phyloP scores from a whole-genome alignment of 2,797 vertebrate genomes.

The Callimico goeldii region DNA sequence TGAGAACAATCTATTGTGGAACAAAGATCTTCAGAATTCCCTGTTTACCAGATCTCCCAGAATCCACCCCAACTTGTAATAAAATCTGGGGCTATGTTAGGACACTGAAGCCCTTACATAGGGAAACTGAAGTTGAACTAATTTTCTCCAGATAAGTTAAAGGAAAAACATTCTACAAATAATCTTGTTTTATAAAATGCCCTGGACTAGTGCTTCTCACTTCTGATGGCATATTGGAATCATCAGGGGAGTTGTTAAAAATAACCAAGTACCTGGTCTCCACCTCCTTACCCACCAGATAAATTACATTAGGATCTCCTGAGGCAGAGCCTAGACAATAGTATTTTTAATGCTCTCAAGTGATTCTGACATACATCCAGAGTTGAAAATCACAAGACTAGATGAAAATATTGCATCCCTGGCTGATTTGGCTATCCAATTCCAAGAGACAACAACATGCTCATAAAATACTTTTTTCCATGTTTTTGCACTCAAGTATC shows the following conservation, averaged over 20 bases:
- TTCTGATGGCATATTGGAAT: conserved; percentile 18
- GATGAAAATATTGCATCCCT: not conserved
- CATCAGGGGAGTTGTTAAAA: not conserved
- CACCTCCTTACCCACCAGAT: not conserved
- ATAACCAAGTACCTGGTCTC: not conserved
- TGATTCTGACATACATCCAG: not conserved
- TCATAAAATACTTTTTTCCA: not conserved
- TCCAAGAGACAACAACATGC: not conserved
- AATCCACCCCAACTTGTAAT: not conserved
- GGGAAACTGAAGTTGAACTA: not conserved
- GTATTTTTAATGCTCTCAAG: conserved; percentile 7
- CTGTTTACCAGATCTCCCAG: not conserved
- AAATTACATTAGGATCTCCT: not conserved
- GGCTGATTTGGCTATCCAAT: not conserved
- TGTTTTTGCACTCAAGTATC: conserved; percentile 11
- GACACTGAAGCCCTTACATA: not conserved
- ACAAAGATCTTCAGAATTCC: not conserved
- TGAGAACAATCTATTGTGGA: not conserved
- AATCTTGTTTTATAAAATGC: conserved; percentile 34
- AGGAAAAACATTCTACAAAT: not conserved
- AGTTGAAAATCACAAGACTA: not conserved
- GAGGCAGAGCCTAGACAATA: not conserved
- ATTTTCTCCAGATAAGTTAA: conserved; percentile 3
- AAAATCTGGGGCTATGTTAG: not conserved
- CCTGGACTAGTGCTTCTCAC: not conserved